Evolutionary conservation across 92 coral and sea anemone genomes (phyloP).

Genomic region (Porites cylindrica): DNA sequence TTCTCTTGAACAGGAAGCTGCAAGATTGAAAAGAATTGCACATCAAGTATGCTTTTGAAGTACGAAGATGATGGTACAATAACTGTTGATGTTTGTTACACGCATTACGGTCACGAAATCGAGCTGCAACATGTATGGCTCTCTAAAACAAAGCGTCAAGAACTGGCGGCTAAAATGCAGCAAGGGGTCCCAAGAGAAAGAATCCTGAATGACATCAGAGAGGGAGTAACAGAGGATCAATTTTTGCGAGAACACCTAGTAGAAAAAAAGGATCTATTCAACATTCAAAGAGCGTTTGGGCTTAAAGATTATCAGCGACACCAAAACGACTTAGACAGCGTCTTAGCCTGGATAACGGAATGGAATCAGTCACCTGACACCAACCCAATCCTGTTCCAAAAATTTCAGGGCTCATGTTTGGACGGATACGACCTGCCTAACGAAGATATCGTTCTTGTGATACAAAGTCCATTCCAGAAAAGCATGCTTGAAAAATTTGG

Average conservation of each 20-base stretch:
- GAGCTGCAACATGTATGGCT: constrained; percentile 67
- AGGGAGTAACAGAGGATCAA: constrained; percentile 29
- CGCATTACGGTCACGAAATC: constrained; percentile 66
- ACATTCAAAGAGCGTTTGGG: constrained; percentile 65
- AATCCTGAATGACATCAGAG: constrained; percentile 59
- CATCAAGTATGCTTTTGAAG: constrained; percentile 48
- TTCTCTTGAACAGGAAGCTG: constrained; percentile 37
- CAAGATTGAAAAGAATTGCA: constrained; percentile 61
- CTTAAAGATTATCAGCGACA: constrained; percentile 45
- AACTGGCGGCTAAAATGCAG: constrained; percentile 60
- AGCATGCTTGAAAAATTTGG: constrained; percentile 64
- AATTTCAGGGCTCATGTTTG: constrained; percentile 62
- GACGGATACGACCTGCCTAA: constrained; percentile 55
- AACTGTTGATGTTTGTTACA: constrained; percentile 51
- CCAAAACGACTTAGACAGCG: constrained; percentile 71
- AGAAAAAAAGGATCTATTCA: constrained; percentile 63
- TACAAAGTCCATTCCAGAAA: constrained; percentile 69
- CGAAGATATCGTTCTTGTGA: constrained; percentile 61
- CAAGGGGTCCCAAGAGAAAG: constrained; percentile 60
- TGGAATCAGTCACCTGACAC: constrained; percentile 38
- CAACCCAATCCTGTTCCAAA: constrained; percentile 71
- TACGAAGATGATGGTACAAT: constrained; percentile 26
- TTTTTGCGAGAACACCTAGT: constrained; percentile 54
- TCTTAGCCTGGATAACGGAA: constrained; percentile 64
- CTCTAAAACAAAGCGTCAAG: constrained; percentile 45